phyloP scores from a whole-genome alignment of 2,113 vertebrate genomes.

The Casuarius casuarius region DNA sequence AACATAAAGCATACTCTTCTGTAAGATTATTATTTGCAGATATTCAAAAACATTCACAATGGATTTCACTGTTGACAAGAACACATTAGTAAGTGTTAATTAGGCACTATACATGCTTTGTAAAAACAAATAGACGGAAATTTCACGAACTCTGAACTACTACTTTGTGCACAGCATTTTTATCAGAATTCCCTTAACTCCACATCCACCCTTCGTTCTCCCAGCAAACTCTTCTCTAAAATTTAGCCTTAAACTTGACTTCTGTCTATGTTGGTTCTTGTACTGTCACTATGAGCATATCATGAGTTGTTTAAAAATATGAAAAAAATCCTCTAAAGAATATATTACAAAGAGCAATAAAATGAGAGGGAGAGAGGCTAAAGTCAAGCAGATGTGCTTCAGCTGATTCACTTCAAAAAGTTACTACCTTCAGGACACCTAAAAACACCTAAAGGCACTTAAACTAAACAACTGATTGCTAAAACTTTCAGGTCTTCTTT shows the following conservation, averaged over 20 bases:
- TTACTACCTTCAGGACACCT: background rate
- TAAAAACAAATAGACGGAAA: background rate
- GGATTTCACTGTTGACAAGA: background rate
- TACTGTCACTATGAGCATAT: background rate
- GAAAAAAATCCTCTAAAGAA: background rate
- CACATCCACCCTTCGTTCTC: rapidly evolving
- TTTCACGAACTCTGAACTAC: background rate
- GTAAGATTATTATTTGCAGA: background rate
- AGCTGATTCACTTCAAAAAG: rapidly evolving
- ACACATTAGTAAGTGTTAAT: background rate
- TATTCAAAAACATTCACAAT: background rate
- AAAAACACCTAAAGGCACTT: background rate
- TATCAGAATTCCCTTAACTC: background rate
- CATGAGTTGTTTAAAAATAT: background rate
- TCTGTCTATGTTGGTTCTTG: background rate
- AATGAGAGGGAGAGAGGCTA: rapidly evolving
- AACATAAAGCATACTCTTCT: background rate
- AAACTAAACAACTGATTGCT: background rate
- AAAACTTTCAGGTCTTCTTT: background rate
- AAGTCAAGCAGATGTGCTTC: background rate
- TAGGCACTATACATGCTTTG: background rate
- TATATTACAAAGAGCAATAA: background rate
- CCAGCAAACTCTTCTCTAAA: background rate
- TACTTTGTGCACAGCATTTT: background rate
- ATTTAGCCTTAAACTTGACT: background rate